Evolutionary conservation across 2,797 vertebrate species (phyloP), one percentile per base, ranked within the genome.

Genomic region (Zenarchopterus dispar): DNA sequence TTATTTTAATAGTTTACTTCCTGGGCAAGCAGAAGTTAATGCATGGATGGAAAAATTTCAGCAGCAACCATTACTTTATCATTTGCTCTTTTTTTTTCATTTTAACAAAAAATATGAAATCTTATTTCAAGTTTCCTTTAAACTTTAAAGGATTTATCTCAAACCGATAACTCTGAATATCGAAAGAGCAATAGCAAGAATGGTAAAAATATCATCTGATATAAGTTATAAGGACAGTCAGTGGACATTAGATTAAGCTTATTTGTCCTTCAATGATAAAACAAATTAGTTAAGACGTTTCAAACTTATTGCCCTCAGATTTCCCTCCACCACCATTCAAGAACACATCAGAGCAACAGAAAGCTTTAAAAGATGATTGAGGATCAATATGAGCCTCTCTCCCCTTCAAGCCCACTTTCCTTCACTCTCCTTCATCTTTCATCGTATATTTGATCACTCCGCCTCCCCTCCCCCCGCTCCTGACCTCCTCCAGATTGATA

Each of bases 331-430:
- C 42, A 45, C 10, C 13, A 11, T 39, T 44, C 39, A 16, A 24
- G 21, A 7, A 15, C 41, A 11, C 41, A 26, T 67, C 19, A 6
- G 43, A 36, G 33, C 65, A 61, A 48, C 31, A 62, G 48, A 61
- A 43, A 16, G 61, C 77, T 79, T 77, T 85, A 62, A 73, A 26
- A 33, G 65, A 74, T 80, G 56, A 75, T 76, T 65, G 46, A 51
- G 54, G 67, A 84, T 90, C 78, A 67, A 77, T 81, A 82, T 2
- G 6, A 64, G 21, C 46, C 50, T 59, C 42, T 68, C 50, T 62
- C 55, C 49, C 51, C 15, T 3, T 42, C 18, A 55, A 55, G 44
- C 36, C 65, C 71, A 36, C 52, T 56, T 59, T 23, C 41, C 54
- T 62, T 43, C 13, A 51, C 10, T 53, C 70, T 49, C 52, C 47